Conservation (phyloP, 2,888 invertebrate species). For the Microctonus hyperodae region DNA sequence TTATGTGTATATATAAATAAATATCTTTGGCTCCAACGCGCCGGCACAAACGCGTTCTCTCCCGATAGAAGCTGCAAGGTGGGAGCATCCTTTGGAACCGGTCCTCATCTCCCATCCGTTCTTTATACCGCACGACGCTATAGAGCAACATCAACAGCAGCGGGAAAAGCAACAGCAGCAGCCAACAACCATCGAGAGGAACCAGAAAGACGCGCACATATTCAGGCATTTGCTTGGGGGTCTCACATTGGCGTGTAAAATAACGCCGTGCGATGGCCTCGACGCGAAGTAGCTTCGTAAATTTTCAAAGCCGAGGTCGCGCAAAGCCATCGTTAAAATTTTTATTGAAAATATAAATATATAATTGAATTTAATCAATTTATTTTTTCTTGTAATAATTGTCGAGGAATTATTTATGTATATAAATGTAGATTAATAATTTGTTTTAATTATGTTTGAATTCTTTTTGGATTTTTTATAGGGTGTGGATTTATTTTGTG, state of each 20-base stretch:
- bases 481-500: too few species aligned
- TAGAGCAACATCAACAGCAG: conserved; percentile 27
- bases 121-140: conserved; percentile 33
- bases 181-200: conserved; percentile 38
- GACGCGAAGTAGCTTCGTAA: conserved; percentile 30
- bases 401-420: too few species aligned
- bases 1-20: conserved; percentile 34
- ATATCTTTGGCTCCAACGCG: conserved; percentile 31
- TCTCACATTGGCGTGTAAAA: conserved; percentile 24
- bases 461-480: too few species aligned
- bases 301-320: conserved; percentile 34
- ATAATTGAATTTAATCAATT: conserved; percentile 6
- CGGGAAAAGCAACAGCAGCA: conserved; percentile 25
- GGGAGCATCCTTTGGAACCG: conserved; percentile 61
- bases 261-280: conserved; percentile 32
- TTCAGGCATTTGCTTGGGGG: conserved; percentile 35
- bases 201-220: conserved; percentile 38
- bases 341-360: neutral
- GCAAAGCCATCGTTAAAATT: neutral
- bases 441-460: too few species aligned
- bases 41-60: conserved; percentile 23
- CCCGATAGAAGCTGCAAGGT: conserved; percentile 48
- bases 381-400: neutral
- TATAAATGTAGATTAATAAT: too few species aligned
- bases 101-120: conserved; percentile 51